phyloP scores from a whole-genome alignment of 2,888 invertebrate species.

The Dorcus parallelipipedus region DNA sequence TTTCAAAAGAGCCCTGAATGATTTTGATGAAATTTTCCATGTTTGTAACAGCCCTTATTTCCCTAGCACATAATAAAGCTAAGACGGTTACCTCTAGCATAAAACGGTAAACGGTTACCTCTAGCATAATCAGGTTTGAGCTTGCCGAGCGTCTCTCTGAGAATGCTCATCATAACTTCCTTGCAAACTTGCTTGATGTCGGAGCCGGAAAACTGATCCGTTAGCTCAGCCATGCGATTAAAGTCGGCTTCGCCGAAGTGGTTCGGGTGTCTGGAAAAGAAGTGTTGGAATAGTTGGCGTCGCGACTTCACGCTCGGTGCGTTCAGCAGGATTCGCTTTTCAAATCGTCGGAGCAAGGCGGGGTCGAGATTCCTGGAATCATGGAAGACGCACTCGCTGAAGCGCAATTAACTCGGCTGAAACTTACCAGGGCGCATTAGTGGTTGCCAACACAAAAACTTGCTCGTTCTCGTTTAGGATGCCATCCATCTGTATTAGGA shows the following conservation, averaged over 20 bases:
- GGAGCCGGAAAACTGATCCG: slow-evolving; percentile 81
- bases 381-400: too few species aligned
- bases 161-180: slow-evolving; percentile 79
- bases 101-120: not conserved
- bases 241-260: slow-evolving; percentile 52
- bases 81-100: not conserved
- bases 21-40: too few species aligned
- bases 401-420: not conserved
- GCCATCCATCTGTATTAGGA: slow-evolving; percentile 85
- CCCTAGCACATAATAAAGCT: too few species aligned
- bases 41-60: too few species aligned
- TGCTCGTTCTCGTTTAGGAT: slow-evolving; percentile 58
- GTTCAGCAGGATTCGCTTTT: slow-evolving; percentile 80
- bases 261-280: slow-evolving; percentile 51
- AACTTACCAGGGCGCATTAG: slow-evolving; percentile 81
- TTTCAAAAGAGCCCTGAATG: too few species aligned
- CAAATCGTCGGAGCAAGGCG: slow-evolving; percentile 82
- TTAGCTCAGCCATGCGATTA: slow-evolving; percentile 52
- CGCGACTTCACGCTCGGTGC: slow-evolving; percentile 69
- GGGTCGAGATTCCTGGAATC: slow-evolving; percentile 65
- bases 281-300: slow-evolving; percentile 63
- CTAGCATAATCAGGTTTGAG: not conserved
- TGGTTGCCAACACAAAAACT: slow-evolving; percentile 81
- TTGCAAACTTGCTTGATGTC: slow-evolving; percentile 85
- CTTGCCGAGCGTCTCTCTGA: slow-evolving; percentile 55